These are phyloP conservation scores for Sebastolobus altivelis DNA, from an alignment of 2,797 vertebrate genomes.

Conservation along the genomic window DNA sequence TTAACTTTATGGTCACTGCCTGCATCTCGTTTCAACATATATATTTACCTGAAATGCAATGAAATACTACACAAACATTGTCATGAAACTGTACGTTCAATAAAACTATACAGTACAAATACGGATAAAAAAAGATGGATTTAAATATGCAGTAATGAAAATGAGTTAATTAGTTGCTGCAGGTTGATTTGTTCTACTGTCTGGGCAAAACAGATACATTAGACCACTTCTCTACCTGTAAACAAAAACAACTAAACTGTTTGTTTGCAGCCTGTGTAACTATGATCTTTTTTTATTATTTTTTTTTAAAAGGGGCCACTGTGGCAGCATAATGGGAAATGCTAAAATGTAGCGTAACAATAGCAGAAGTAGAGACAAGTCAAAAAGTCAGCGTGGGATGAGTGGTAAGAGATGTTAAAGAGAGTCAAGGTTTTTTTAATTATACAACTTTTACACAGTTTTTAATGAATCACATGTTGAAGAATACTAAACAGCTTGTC, in stretches of 20 bases:
- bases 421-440: fast-evolving
- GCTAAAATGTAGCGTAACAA: too few species aligned
- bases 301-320: not conserved
- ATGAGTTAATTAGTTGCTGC: not conserved
- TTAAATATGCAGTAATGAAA: not conserved
- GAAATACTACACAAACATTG: not conserved
- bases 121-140: not conserved
- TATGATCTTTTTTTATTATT: not conserved
- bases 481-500: not conserved
- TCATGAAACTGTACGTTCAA: not conserved
- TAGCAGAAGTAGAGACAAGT: too few species aligned
- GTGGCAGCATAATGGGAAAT: too few species aligned
- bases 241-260: not conserved
- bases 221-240: not conserved
- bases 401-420: not conserved
- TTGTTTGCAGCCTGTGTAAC: not conserved
- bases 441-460: not conserved
- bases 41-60: not conserved
- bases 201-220: not conserved
- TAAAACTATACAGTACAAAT: not conserved
- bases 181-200: not conserved
- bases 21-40: not conserved
- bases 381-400: too few species aligned
- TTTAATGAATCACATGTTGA: not conserved
- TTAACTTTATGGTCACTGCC: not conserved